A percentile compares a stretch with the other conserved stretches of the same genome.
These are phyloP conservation scores for Sphaerophoria rueppellii DNA, from an alignment of 2,888 invertebrate species.

Conservation along the genomic window DNA sequence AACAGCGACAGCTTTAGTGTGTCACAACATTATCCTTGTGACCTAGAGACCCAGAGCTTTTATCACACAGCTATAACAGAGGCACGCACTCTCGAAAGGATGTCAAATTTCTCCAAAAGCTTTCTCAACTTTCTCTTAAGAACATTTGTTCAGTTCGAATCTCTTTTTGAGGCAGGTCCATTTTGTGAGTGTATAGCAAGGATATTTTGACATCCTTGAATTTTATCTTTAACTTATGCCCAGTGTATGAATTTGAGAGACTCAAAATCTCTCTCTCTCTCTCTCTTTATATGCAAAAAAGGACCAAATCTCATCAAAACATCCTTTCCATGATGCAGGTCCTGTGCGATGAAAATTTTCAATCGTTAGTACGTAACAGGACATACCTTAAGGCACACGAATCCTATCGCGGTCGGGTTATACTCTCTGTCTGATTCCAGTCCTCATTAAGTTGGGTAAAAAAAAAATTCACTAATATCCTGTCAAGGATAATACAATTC, in stretches of 20 bases:
- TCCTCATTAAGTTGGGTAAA: conserved; percentile 19
- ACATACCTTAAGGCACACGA: conserved; percentile 69
- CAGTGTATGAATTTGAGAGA: conserved; percentile 5
- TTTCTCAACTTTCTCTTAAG: conserved; percentile 31
- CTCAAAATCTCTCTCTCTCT: conserved; percentile 3
- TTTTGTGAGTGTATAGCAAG: conserved; percentile 9
- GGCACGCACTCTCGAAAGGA: neutral
- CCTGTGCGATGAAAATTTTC: conserved; percentile 57
- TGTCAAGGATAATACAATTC: conserved; percentile 22
- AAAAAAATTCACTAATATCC: conserved; percentile 14
- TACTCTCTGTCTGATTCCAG: conserved; percentile 55
- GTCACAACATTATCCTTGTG: conserved; percentile 64
- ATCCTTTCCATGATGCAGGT: conserved; percentile 70
- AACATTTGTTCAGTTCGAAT: neutral
- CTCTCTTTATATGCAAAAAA: neutral
- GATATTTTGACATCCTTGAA: conserved; percentile 63
- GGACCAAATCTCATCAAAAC: conserved; percentile 50
- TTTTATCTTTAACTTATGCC: conserved; percentile 15
- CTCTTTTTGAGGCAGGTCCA: conserved; percentile 24
- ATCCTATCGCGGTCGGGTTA: conserved; percentile 58
- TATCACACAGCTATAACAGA: neutral
- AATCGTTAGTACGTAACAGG: conserved; percentile 70
- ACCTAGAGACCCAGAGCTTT: conserved; percentile 69
- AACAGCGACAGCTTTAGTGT: conserved; percentile 52
- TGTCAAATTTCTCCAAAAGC: neutral